Evolutionary conservation across 2,888 invertebrate genomes (phyloP).

Genomic region (Colletes collaris): DNA sequence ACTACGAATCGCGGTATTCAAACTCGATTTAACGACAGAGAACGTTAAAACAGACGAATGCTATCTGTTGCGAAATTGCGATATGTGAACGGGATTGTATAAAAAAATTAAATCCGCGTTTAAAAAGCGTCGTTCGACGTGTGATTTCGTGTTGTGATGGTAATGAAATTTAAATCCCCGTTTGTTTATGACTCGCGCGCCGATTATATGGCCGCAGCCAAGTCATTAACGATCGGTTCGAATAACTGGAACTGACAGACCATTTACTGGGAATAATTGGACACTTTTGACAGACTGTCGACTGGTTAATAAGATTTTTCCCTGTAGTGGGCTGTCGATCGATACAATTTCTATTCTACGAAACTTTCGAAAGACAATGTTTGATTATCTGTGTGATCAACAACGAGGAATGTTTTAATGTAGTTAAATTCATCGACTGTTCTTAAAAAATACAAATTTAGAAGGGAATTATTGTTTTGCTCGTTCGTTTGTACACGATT

Average conservation of each 20-base stretch:
- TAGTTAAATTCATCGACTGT: no score
- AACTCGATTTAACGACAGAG: constrained; percentile 6
- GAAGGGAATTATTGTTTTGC: no score
- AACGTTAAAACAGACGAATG: constrained; percentile 21
- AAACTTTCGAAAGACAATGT: no score
- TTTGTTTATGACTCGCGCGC: background rate
- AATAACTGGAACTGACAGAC: constrained; percentile 14
- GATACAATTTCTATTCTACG: background rate
- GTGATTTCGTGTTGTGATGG: background rate
- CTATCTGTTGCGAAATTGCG: no score
- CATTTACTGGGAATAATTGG: constrained; percentile 2
- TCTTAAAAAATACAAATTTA: no score
- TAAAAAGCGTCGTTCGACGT: background rate
- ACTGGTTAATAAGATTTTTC: constrained; percentile 7
- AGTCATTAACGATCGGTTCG: constrained; percentile 9
- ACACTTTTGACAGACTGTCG: constrained; percentile 14
- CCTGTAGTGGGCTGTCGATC: background rate
- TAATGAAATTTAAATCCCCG: background rate
- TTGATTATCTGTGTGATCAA: no score
- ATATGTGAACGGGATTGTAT: no score
- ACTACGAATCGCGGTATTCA: background rate
- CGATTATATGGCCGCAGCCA: constrained; percentile 7
- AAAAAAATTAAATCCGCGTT: background rate
- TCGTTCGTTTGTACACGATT: no score
- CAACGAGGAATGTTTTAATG: no score